phyloP scores from a whole-genome alignment of 2,888 invertebrate genomes.

The Cerastis leucographa region DNA sequence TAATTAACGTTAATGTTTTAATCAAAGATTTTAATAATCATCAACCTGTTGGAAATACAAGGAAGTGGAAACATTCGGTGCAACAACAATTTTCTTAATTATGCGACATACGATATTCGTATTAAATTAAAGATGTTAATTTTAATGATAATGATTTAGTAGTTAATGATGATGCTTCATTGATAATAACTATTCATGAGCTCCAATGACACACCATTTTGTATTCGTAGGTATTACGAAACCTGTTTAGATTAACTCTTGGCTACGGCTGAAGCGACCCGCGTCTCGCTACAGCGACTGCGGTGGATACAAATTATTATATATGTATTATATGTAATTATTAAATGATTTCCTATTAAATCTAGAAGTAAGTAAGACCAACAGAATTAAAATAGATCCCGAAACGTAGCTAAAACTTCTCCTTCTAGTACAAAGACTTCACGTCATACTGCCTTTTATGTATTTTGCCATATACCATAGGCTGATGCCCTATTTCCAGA shows the following conservation, averaged over 20 bases:
- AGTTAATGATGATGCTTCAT: background rate
- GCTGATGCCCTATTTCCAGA: too few relatives aligned
- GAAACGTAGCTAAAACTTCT: too few relatives aligned
- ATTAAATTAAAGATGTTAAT: background rate
- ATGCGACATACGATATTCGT: background rate
- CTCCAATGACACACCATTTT: background rate
- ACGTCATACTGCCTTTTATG: too few relatives aligned
- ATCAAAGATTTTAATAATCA: background rate
- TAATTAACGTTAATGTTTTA: background rate
- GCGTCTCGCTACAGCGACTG: background rate
- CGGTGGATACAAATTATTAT: too few relatives aligned
- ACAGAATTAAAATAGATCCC: too few relatives aligned
- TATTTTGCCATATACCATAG: too few relatives aligned
- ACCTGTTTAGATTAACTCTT: background rate
- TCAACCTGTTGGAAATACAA: background rate
- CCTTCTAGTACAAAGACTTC: too few relatives aligned
- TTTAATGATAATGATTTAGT: background rate
- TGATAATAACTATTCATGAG: background rate
- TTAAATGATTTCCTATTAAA: too few relatives aligned
- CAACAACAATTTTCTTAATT: slow-evolving; percentile 13
- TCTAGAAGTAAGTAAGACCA: too few relatives aligned
- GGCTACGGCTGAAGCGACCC: background rate
- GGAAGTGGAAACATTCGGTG: background rate
- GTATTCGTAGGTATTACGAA: background rate
- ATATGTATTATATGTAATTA: too few relatives aligned